Evolutionary conservation across 2,113 vertebrate species (phyloP).

Genomic region (Petrocephalus zakoni): DNA sequence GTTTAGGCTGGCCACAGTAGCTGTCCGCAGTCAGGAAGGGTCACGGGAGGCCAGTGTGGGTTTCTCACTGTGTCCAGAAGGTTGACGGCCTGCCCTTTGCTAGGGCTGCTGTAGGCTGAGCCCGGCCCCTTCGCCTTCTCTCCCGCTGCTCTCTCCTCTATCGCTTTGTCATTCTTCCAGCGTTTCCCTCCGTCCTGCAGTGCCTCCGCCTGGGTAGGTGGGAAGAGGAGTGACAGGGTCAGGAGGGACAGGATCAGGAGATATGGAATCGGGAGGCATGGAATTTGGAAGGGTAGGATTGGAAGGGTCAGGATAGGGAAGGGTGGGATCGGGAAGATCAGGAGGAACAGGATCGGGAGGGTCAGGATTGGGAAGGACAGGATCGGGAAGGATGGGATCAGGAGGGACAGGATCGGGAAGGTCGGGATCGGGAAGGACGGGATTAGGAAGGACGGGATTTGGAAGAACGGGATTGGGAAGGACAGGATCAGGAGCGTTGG

Average conservation of each 20-base stretch:
- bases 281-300: no score
- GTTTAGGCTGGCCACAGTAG: neutral
- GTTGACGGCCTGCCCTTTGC: constrained; percentile 63
- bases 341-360: no score
- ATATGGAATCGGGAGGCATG: no score
- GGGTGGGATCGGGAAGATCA: no score
- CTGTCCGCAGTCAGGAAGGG: neutral
- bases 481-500: no score
- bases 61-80: constrained; percentile 67
- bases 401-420: neutral
- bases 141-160: constrained; percentile 33
- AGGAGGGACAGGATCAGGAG: no score
- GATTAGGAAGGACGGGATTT: neutral
- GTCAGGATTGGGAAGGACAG: neutral
- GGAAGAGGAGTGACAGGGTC: neutral
- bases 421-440: no score
- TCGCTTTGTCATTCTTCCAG: constrained; percentile 63
- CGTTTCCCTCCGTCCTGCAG: constrained; percentile 54
- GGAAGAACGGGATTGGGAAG: neutral
- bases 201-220: constrained; percentile 49
- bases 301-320: no score
- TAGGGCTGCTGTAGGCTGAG: constrained; percentile 56
- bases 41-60: neutral
- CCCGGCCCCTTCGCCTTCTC: constrained; percentile 35
- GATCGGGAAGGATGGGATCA: neutral